Conservation (phyloP, 2,888 invertebrate species). For the Agrotis ipsilon region DNA sequence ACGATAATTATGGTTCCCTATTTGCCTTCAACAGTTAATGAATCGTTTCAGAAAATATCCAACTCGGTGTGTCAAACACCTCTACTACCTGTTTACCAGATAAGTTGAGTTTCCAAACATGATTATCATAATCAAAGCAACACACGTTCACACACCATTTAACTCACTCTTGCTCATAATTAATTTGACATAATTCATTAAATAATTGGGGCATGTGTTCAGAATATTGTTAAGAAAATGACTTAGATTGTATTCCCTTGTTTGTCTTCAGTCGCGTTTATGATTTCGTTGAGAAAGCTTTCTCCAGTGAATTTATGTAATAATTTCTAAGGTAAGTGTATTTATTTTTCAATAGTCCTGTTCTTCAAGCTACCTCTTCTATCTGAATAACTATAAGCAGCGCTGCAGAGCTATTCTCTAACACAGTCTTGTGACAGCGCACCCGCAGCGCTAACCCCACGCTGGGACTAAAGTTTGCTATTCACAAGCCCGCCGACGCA, state of each 20-base stretch:
- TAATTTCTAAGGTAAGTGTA: slow-evolving; percentile 22
- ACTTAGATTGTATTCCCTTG: background rate
- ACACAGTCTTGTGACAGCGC: too few species aligned
- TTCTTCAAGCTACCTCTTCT: too few species aligned
- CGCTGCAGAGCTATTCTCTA: too few species aligned
- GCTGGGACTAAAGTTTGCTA: too few species aligned
- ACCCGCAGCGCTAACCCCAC: too few species aligned
- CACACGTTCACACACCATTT: slow-evolving; percentile 58
- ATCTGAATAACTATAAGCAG: background rate
- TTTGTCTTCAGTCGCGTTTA: slow-evolving; percentile 49
- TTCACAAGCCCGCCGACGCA: too few species aligned
- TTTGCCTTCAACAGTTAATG: too few species aligned
- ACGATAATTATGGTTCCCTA: too few species aligned
- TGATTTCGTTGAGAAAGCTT: slow-evolving; percentile 44
- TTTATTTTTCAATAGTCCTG: too few species aligned
- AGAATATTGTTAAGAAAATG: slow-evolving; percentile 22
- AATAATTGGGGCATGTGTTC: background rate
- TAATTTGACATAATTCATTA: slow-evolving; percentile 57
- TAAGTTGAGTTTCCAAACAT: background rate
- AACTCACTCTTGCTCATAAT: slow-evolving; percentile 48
- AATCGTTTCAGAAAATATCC: too few species aligned
- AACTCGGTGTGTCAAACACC: too few species aligned
- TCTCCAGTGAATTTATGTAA: slow-evolving; percentile 8
- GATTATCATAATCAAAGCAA: slow-evolving; percentile 59
- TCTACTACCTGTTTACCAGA: background rate